phyloP scores from a whole-genome alignment of 2,797 vertebrate genomes.

The Enteromius viviparus region DNA sequence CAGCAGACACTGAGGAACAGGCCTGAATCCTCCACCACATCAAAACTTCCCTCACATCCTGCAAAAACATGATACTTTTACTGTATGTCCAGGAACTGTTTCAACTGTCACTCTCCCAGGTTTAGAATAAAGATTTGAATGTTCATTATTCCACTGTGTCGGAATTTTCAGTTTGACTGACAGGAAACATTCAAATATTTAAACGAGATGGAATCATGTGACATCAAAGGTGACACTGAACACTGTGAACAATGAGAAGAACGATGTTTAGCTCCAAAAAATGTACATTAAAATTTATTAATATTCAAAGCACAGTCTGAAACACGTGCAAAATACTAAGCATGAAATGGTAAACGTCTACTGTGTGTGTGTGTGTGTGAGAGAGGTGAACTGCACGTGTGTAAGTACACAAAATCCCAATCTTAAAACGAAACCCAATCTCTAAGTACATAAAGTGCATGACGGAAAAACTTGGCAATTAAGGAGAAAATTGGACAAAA shows the following conservation, averaged over 20 bases:
- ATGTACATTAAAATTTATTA: conserved; percentile 63
- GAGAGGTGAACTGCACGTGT: background rate
- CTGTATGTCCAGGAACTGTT: background rate
- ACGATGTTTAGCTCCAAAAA: conserved; percentile 35
- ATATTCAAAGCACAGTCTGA: conserved; percentile 63
- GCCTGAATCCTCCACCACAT: background rate
- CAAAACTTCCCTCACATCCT: background rate
- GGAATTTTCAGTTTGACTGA: background rate
- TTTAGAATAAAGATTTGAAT: background rate
- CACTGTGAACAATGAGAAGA: background rate
- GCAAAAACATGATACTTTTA: background rate
- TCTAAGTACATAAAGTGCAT: conserved; percentile 51
- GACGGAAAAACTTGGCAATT: conserved; percentile 29
- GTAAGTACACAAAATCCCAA: conserved; percentile 18
- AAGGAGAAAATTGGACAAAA: conserved; percentile 46
- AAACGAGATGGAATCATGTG: conserved; percentile 1
- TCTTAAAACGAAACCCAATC: background rate
- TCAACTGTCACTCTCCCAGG: background rate
- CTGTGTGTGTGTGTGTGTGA: conserved; percentile 1
- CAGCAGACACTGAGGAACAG: background rate
- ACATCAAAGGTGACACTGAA: background rate
- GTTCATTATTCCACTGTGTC: background rate
- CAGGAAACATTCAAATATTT: background rate
- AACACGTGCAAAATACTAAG: conserved; percentile 69
- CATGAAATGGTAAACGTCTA: conserved; percentile 49